phyloP scores from a whole-genome alignment of 2,888 invertebrate species.

The Aporophyla nigra region DNA sequence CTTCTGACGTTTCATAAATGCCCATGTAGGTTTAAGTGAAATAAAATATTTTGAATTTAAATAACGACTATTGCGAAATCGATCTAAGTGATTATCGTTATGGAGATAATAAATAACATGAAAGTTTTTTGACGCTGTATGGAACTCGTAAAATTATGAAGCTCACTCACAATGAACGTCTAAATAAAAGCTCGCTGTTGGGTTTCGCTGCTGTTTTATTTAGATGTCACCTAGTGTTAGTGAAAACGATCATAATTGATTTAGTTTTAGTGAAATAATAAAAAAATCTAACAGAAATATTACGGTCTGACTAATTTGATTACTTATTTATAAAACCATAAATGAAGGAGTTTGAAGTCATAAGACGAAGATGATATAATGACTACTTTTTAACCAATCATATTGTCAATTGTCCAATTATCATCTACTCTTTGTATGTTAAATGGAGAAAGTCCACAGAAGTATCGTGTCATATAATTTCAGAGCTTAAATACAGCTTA shows the following conservation, averaged over 20 bases:
- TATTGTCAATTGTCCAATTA: slow-evolving; percentile 23
- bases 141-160: not conserved
- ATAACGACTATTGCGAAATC: not conserved
- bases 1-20: too few species aligned
- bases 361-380: not conserved
- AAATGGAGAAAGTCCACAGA: slow-evolving; percentile 31
- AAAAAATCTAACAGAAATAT: too few species aligned
- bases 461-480: not conserved
- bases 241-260: too few species aligned
- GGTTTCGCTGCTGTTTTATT: too few species aligned
- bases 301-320: not conserved
- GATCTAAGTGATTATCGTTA: not conserved
- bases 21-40: too few species aligned
- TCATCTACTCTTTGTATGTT: not conserved
- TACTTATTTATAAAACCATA: not conserved
- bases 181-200: too few species aligned
- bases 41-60: not conserved
- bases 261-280: too few species aligned
- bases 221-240: too few species aligned
- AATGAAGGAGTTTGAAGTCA: not conserved
- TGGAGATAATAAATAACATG: not conserved
- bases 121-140: not conserved
- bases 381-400: not conserved
- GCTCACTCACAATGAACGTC: too few species aligned
- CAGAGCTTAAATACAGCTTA: slow-evolving; percentile 1